phyloP scores from a whole-genome alignment of 2,888 invertebrate species.

The Xestia rhomboidea region DNA sequence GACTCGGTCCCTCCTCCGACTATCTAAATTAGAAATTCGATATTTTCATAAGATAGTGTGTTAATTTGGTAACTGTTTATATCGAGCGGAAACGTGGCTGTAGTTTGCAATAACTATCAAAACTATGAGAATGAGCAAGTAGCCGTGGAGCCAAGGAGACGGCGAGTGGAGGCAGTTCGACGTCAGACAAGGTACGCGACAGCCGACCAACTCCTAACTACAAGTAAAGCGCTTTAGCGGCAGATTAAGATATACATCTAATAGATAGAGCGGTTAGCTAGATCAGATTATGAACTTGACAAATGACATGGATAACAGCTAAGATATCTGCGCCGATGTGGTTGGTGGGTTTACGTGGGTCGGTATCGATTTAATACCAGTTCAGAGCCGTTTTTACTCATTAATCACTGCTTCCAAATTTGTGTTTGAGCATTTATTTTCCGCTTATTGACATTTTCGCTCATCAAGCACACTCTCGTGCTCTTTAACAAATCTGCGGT shows the following conservation, averaged over 20 bases:
- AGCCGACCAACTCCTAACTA: conserved; percentile 57
- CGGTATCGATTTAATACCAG: conserved; percentile 31
- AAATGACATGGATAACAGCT: conserved; percentile 52
- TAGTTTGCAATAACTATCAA: conserved; percentile 71
- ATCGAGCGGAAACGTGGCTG: conserved; percentile 56
- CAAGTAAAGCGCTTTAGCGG: conserved; percentile 67
- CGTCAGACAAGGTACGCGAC: conserved; percentile 61
- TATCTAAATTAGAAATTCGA: conserved; percentile 70
- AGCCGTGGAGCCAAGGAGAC: conserved; percentile 66
- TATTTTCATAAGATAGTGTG: conserved; percentile 68
- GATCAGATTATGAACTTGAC: conserved; percentile 58
- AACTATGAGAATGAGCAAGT: conserved; percentile 71
- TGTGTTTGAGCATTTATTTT: conserved; percentile 10
- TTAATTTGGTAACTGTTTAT: conserved; percentile 68
- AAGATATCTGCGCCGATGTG: conserved; percentile 45
- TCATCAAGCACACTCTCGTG: not conserved
- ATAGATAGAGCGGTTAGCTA: conserved; percentile 55
- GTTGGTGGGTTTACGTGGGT: conserved; percentile 25
- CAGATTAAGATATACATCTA: conserved; percentile 60
- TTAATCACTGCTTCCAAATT: conserved; percentile 41
- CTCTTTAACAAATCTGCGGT: conserved; percentile 19
- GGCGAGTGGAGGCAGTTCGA: conserved; percentile 71
- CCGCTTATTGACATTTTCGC: conserved; percentile 11
- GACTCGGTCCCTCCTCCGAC: conserved; percentile 60
- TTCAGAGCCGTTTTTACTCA: conserved; percentile 18